phyloP scores from a whole-genome alignment of 2,113 vertebrate genomes.

The Mirza zaza region DNA sequence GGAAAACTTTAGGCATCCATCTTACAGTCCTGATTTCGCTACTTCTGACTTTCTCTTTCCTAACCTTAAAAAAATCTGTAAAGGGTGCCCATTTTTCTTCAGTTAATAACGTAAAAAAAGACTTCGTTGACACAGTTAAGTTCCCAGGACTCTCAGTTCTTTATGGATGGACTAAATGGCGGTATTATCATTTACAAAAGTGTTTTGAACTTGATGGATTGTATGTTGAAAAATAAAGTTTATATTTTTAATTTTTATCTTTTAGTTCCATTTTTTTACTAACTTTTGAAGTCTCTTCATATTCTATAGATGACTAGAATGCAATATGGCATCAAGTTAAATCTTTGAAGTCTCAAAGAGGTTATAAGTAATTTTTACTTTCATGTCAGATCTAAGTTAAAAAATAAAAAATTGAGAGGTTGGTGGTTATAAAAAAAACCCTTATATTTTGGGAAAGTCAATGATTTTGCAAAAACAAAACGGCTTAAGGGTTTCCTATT shows the following conservation, averaged over 20 bases:
- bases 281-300: background rate
- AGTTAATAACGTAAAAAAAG: background rate
- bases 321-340: constrained; percentile 15
- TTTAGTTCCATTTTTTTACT: background rate
- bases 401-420: constrained; percentile 27
- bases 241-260: background rate
- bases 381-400: constrained; percentile 34
- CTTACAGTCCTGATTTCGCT: background rate
- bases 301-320: background rate
- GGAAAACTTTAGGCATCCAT: background rate
- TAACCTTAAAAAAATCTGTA: background rate
- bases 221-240: background rate
- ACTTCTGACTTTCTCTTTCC: background rate
- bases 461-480: background rate
- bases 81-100: background rate
- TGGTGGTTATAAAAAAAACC: background rate
- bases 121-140: background rate
- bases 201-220: background rate
- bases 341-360: background rate
- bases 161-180: background rate
- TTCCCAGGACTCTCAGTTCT: background rate
- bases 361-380: constrained; percentile 44
- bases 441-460: background rate
- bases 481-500: background rate
- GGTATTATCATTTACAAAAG: background rate